phyloP scores from a whole-genome alignment of 2,113 vertebrate species.

The Ammodytes dubius region DNA sequence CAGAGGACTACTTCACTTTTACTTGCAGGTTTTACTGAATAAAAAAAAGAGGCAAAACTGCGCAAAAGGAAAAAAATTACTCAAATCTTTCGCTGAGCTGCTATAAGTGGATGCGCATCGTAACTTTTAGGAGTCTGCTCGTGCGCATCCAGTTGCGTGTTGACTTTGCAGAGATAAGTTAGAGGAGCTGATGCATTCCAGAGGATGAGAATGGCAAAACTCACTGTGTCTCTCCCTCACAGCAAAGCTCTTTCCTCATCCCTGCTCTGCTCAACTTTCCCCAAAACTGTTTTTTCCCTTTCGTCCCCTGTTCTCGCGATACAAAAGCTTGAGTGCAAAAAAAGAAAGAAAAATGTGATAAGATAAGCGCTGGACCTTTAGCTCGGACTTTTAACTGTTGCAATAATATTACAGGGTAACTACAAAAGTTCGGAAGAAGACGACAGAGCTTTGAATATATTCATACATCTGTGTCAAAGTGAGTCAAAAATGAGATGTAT shows the following conservation, averaged over 20 bases:
- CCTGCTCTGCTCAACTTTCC: conserved; percentile 73
- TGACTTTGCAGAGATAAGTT: conserved; percentile 68
- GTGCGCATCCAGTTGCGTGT: conserved; percentile 70
- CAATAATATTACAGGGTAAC: background rate
- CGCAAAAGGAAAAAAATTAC: conserved; percentile 49
- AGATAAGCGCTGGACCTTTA: conserved; percentile 14
- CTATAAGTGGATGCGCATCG: conserved; percentile 73
- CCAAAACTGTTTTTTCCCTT: conserved; percentile 56
- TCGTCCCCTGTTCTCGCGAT: conserved; percentile 79
- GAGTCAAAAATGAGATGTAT: background rate
- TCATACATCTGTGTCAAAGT: background rate
- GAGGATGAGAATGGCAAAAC: conserved; percentile 74
- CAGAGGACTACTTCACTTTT: conserved; percentile 55
- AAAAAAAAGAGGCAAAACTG: conserved; percentile 52
- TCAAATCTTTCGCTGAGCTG: conserved; percentile 53
- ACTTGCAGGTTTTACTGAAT: conserved; percentile 62
- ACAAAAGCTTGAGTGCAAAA: conserved; percentile 69
- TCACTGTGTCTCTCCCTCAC: conserved; percentile 63
- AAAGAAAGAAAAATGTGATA: conserved; percentile 26
- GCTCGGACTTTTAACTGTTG: background rate
- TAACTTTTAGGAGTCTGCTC: conserved; percentile 54
- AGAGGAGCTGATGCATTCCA: conserved; percentile 78
- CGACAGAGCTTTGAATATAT: background rate
- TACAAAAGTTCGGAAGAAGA: background rate
- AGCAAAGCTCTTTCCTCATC: conserved; percentile 76